Evolutionary conservation across 2,113 vertebrate species (phyloP).

Genomic region (Charadrius vociferus): DNA sequence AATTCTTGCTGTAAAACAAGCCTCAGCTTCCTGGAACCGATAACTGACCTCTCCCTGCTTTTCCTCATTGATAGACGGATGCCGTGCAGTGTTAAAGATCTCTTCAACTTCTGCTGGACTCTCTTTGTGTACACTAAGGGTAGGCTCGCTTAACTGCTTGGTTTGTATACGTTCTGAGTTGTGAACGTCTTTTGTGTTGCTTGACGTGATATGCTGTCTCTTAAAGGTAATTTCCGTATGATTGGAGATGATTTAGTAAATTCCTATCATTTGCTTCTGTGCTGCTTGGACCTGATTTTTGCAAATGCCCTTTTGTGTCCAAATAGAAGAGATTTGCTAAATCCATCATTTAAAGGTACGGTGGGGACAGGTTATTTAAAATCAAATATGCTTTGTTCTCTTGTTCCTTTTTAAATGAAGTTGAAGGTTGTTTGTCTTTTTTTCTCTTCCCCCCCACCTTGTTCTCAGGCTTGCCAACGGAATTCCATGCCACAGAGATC

Average conservation of each 20-base stretch:
- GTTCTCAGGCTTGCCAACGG: conserved; percentile 78
- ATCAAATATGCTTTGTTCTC: background rate
- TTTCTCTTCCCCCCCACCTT: background rate
- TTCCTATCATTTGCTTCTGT: conserved; percentile 97
- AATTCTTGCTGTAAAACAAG: background rate
- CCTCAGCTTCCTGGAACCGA: background rate
- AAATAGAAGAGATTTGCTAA: conserved; percentile 91
- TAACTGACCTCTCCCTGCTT: background rate
- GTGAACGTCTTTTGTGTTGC: background rate
- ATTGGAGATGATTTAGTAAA: conserved; percentile 99
- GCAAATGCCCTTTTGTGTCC: conserved; percentile 88
- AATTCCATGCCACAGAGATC: conserved; percentile 64
- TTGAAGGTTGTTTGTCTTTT: background rate
- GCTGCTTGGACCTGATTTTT: conserved; percentile 96
- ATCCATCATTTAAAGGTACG: conserved; percentile 89
- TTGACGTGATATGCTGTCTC: conserved; percentile 42
- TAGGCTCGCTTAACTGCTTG: conserved; percentile 56
- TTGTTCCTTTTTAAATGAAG: background rate
- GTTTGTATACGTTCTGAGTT: background rate
- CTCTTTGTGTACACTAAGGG: conserved; percentile 98
- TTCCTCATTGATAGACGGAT: conserved; percentile 73
- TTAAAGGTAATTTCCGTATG: conserved; percentile 95
- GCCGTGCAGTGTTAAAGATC: conserved; percentile 87
- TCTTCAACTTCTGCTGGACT: conserved; percentile 99
- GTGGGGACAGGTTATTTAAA: background rate